Evolutionary conservation across 2,888 invertebrate genomes (phyloP), one percentile per base, ranked within the genome.

Genomic region (Noctuana brunneofusca): DNA sequence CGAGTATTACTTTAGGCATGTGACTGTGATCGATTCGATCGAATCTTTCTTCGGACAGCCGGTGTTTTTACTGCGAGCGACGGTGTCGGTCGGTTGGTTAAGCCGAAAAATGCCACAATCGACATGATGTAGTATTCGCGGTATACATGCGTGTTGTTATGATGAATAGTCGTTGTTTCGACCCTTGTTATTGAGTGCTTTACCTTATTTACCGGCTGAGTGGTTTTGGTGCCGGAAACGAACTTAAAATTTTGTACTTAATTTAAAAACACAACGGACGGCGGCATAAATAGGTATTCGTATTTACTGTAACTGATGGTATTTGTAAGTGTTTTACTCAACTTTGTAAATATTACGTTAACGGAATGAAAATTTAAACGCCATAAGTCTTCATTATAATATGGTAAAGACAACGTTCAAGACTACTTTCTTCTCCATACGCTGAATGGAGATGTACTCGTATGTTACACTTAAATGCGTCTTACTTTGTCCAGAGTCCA

Each of bases 21-120:
- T 85, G 89, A 90, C 89, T 85, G 85, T 89, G 89, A 91, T 91
- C 80, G 89, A 90, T 90, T 84, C 75, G 83, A 85, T 87, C 78
- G 79, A 79, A 84, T 87, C 85, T 84, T 73, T 80, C 79, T 81
- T 81, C 72, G 69, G 88, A 90, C 88, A 83, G 81, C 76, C 74
- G 74, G 71, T 78, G 80, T 83, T 84, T 84, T 83, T 83, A 81
- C 80, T 78, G 53, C 20, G 22, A 35, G 60, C 60, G 63, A 62
- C 56, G 55, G 58, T 53, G 62, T 38, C 56, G 50, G 32, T 54
- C 43, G 12, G 14, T 32, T 9, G 43, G 43, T n/a, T 48, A 24
- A 54, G 3, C 30, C 14, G 54, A 60, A 59, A 60, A 64, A 65
- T 64, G 24, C 55, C 49, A 49, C 60, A 54, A 56, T 62, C 79